Percentiles rank a stretch among this genome's conserved stretches.
Evolutionary conservation across 2,797 vertebrate genomes (phyloP).

Genomic region (Hirundo rustica): DNA sequence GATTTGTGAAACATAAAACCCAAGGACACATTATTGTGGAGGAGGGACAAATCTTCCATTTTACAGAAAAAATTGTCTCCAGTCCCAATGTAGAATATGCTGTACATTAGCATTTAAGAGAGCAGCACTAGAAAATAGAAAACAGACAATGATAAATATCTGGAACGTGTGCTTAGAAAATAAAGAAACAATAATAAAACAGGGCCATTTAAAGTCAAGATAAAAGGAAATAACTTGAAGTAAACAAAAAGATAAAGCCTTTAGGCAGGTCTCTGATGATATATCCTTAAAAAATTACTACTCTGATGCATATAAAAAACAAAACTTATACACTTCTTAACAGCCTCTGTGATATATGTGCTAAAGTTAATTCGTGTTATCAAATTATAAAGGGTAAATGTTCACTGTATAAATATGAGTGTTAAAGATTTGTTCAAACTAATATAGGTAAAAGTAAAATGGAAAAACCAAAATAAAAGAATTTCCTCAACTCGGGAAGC

Average conservation of each 20-base stretch:
- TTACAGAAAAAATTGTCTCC: not conserved
- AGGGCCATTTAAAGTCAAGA: not conserved
- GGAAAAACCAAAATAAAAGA: too few species aligned
- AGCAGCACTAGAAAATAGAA: not conserved
- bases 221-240: not conserved
- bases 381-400: too few species aligned
- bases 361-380: too few species aligned
- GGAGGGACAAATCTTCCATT: not conserved
- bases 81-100: not conserved
- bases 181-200: not conserved
- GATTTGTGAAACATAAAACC: not conserved
- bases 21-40: not conserved
- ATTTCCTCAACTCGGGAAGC: too few species aligned
- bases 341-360: too few species aligned
- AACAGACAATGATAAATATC: not conserved
- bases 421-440: too few species aligned
- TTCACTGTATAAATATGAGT: too few species aligned
- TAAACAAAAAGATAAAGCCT: not conserved
- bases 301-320: not conserved
- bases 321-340: not conserved
- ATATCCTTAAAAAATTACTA: not conserved
- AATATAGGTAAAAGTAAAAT: too few species aligned
- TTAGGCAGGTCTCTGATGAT: not conserved
- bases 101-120: not conserved
- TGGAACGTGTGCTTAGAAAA: not conserved